Percentiles rank a stretch among this genome's conserved stretches.
phyloP scores from a whole-genome alignment of 1,140 invertebrate species.

The Apis laboriosa region DNA sequence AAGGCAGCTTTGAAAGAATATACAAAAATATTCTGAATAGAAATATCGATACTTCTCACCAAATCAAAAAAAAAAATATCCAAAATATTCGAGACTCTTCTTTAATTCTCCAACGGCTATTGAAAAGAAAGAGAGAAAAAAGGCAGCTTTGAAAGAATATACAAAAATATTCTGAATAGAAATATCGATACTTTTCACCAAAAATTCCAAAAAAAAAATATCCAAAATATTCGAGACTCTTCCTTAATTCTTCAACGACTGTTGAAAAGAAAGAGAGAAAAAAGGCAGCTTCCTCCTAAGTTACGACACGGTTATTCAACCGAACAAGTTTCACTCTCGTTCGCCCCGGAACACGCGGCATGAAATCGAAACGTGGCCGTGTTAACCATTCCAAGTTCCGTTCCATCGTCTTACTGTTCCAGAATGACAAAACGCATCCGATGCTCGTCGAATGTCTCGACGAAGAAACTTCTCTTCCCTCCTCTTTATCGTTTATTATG shows the following conservation, averaged over 20 bases:
- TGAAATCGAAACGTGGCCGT: slow-evolving; percentile 53
- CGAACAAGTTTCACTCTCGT: slow-evolving; percentile 60
- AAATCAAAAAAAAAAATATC: too few relatives aligned
- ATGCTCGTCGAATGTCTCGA: not conserved
- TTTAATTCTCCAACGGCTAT: too few relatives aligned
- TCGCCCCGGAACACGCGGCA: slow-evolving; percentile 21
- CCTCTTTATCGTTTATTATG: too few relatives aligned
- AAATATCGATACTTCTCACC: too few relatives aligned
- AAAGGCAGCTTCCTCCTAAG: slow-evolving; percentile 43
- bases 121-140: not conserved
- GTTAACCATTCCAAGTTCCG: slow-evolving; percentile 21
- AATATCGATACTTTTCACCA: too few relatives aligned
- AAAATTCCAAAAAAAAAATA: not conserved
- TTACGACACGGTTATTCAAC: slow-evolving; percentile 64
- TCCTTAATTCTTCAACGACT: too few relatives aligned
- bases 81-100: too few relatives aligned
- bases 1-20: too few relatives aligned
- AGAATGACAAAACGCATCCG: slow-evolving; percentile 52
- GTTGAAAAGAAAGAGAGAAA: not conserved
- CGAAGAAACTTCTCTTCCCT: not conserved
- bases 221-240: too few relatives aligned
- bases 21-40: too few relatives aligned
- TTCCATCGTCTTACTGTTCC: slow-evolving; percentile 34
- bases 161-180: too few relatives aligned
- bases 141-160: too few relatives aligned